phyloP scores from a whole-genome alignment of 1,140 invertebrate species.

The Oreohelix idahoensis region DNA sequence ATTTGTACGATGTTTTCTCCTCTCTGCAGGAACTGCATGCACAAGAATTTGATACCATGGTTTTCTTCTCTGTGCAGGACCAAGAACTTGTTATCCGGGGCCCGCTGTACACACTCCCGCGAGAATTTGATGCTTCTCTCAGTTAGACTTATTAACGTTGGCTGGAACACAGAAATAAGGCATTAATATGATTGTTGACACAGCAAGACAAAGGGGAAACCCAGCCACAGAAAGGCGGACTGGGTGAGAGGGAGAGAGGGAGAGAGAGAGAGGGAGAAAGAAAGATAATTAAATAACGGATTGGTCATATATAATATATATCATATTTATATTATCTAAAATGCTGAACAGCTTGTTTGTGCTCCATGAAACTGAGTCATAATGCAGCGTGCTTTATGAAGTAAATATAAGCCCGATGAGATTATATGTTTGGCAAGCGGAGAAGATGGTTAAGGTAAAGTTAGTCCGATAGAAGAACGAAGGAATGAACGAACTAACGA shows the following conservation, averaged over 20 bases:
- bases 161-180: background rate
- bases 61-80: slow-evolving; percentile 48
- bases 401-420: no score
- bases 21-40: slow-evolving; percentile 58
- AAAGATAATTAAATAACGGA: no score
- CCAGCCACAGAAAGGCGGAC: background rate
- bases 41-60: slow-evolving; percentile 44
- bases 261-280: slow-evolving; percentile 25
- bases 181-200: background rate
- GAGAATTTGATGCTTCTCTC: slow-evolving; percentile 27
- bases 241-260: slow-evolving; percentile 6
- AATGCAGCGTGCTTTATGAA: no score
- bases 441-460: no score
- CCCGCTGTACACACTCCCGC: background rate
- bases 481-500: no score
- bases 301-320: no score
- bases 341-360: no score
- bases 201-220: no score
- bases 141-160: background rate
- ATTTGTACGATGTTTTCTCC: slow-evolving; percentile 56
- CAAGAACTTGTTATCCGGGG: slow-evolving; percentile 46
- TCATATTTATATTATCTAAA: no score
- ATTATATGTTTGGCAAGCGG: no score
- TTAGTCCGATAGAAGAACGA: no score
- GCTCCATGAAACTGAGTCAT: no score